Percentiles rank a stretch among this genome's conserved stretches.
These are phyloP conservation scores for Agrochola lychnidis DNA, from an alignment of 2,888 invertebrate species.

Conservation along the genomic window DNA sequence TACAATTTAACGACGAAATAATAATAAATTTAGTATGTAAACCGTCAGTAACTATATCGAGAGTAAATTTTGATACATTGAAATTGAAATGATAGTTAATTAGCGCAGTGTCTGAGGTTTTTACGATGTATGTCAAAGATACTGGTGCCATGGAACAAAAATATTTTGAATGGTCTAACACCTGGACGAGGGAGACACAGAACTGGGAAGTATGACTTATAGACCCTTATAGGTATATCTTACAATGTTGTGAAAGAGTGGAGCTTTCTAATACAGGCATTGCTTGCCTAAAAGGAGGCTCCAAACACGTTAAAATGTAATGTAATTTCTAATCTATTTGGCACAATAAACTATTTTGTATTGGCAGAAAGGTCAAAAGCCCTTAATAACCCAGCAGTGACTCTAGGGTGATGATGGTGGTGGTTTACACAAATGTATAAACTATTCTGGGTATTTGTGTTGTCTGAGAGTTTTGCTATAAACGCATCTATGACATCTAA, in stretches of 20 bases:
- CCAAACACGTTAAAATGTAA: too few species aligned
- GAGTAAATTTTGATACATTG: background rate
- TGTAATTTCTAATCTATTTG: too few species aligned
- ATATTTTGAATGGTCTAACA: background rate
- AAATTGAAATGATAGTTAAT: background rate
- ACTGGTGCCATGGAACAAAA: background rate
- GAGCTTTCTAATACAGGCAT: too few species aligned
- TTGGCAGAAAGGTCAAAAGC: background rate
- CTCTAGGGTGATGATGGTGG: background rate
- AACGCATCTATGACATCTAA: background rate
- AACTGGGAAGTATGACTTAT: background rate
- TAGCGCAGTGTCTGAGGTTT: background rate
- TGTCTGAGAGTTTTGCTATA: background rate
- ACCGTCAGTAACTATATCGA: background rate
- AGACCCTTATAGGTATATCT: too few species aligned
- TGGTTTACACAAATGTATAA: background rate
- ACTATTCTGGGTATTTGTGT: background rate
- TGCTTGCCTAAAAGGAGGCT: too few species aligned
- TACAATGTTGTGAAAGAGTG: too few species aligned
- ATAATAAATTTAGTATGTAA: background rate
- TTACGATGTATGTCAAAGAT: background rate
- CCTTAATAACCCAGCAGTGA: background rate
- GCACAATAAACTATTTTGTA: too few species aligned
- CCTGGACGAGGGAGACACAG: background rate
- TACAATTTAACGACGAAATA: background rate